These are phyloP conservation scores for Barypeithes pellucidus DNA, from an alignment of 2,888 invertebrate genomes.

Conservation along the genomic window DNA sequence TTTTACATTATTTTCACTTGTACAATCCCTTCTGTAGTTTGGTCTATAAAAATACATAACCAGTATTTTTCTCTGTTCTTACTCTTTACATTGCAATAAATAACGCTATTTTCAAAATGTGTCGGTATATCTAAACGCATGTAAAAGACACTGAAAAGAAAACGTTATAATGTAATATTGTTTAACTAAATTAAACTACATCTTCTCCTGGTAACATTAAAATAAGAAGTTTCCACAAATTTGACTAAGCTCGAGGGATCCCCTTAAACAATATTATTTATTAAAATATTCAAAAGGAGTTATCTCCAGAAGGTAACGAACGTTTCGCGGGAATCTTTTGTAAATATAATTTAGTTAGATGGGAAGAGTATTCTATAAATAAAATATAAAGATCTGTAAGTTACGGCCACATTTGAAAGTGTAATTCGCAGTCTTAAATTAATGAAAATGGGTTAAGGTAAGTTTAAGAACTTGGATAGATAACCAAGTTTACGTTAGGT, in stretches of 20 bases:
- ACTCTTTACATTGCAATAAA: too few relatives aligned
- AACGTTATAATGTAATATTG: too few relatives aligned
- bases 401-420: constrained; percentile 12
- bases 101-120: too few relatives aligned
- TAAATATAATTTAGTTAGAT: constrained; percentile 20
- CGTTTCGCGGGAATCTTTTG: constrained; percentile 18
- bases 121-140: too few relatives aligned
- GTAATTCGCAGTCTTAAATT: constrained; percentile 15
- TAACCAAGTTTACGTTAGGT: constrained; percentile 19
- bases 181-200: not conserved
- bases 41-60: too few relatives aligned
- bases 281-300: constrained; percentile 35
- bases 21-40: too few relatives aligned
- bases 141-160: too few relatives aligned
- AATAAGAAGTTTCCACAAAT: constrained; percentile 20
- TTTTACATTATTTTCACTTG: too few relatives aligned
- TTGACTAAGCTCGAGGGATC: constrained; percentile 12
- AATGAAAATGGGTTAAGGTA: constrained; percentile 26
- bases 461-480: constrained; percentile 37
- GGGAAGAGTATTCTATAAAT: constrained; percentile 9
- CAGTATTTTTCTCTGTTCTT: too few relatives aligned
- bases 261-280: constrained; percentile 30
- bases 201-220: constrained; percentile 12
- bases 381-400: constrained; percentile 21
- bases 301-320: constrained; percentile 29